Base-by-base conservation (phyloP, 1,140 invertebrate genomes). In the Theocolax elegans region DNA sequence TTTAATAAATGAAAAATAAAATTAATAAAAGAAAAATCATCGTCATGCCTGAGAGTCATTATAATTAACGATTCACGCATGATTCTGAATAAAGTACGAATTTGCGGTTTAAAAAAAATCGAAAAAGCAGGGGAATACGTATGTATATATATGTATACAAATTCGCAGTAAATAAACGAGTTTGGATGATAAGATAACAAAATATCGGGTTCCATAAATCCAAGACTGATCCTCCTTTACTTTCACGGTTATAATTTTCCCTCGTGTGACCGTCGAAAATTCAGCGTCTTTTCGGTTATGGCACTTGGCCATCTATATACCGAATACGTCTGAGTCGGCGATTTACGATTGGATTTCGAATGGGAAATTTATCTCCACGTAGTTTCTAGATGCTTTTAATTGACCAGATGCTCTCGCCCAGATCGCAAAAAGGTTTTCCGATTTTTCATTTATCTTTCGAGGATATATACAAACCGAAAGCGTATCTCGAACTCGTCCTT, bases 81-180 rank as follows among this genome's bases (percentile, higher is more conserved):
- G 13, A 48, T 9, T n/a, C n/a, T 48, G n/a, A 19, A 48, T 19
- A 48, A 48, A n/a, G 44, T 13, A 38, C 35, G 44, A 7, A 48
- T 9, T n/a, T 15, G 27, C 2, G 51, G 19, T 38, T 58, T 17
- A 31, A 58, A 29, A 78, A 76, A 72, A 76, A 74, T 71, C 48
- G 51, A 15, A n/a, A n/a, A n/a, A n/a, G n/a, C n/a, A n/a, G n/a
- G n/a, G n/a, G n/a, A n/a, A n/a, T n/a, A n/a, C n/a, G n/a, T n/a
- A n/a, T n/a, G n/a, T n/a, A n/a, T n/a, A n/a, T n/a, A n/a, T n/a
- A n/a, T n/a, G n/a, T n/a, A n/a, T n/a, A n/a, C n/a, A n/a, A n/a
- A n/a, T n/a, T n/a, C 44, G 56, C 66, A 73, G 79, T 80, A 79
- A 81, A 79, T 79, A 79, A 79, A 65, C 72, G 74, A 71, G 71